Base-by-base conservation (phyloP, 2,113 vertebrate species). In the Salvelinus namaycush region DNA sequence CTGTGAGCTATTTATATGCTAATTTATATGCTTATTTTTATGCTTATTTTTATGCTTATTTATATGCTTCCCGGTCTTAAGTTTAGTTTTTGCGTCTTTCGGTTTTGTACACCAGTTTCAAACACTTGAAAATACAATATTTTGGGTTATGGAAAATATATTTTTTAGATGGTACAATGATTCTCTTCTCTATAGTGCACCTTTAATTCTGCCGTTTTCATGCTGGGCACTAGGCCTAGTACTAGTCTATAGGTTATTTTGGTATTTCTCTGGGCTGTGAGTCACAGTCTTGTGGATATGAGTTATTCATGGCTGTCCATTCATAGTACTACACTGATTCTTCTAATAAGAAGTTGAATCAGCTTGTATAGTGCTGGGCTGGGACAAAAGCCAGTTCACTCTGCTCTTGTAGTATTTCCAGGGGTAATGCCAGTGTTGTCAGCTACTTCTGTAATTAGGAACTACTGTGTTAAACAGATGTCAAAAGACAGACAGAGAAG, bases 391-490 rank as follows among this genome's bases (percentile, higher is more conserved):
- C 59, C 51, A 39, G 8, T 8, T 39, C 39, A 9, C 39, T 8
- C 39, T 51, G 34, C 60, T 54, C 12, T 13, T 81, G 72, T 74
- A 49, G 29, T 62, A 76, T 78, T 70, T 79, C 22, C 7, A 27
- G 7, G 70, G 71, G 68, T 31, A 51, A 74, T 83, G 48, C 4
- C 54, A 62, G 62, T 67, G 24, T 72, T 82, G 75, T 79, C 34
- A 39, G 34, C 1, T 39, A 39, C 34, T 4, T 0, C 66, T 83
- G 9, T 68, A 80, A 64, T 83, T 83, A 73, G 62, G 81, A 74
- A 31, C 26, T 72, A 34, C 34, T 34, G 34, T 68, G 66, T 29
- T 34, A 68, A 39, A 39, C 34, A 39, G 34, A 9, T 2, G 34
- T 39, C 34, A 39, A 9, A 39, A 9, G 34, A 39, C 34, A 39